Percentiles rank a stretch among this genome's conserved stretches.
These are phyloP conservation scores for Labroides dimidiatus DNA, from an alignment of 2,797 vertebrate genomes.

Conservation along the genomic window DNA sequence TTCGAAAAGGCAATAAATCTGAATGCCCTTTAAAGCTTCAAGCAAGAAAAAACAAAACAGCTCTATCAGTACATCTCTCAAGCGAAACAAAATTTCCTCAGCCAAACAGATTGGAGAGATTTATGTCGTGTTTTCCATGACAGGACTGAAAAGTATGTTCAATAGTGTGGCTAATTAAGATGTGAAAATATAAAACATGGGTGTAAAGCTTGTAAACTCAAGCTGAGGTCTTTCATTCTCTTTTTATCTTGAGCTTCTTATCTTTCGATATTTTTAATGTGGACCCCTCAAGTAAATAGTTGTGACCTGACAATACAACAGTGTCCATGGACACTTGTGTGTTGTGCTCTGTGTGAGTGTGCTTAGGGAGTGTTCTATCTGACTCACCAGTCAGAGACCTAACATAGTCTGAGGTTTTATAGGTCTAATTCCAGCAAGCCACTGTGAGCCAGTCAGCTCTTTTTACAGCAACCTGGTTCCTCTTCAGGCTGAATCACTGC, in stretches of 20 bases:
- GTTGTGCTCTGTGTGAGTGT: neutral
- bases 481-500: conserved; percentile 55
- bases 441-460: conserved; percentile 44
- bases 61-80: neutral
- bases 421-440: conserved; percentile 43
- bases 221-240: conserved; percentile 3
- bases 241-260: conserved; percentile 6
- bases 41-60: conserved; percentile 16
- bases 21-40: conserved; percentile 6
- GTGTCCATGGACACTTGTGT: conserved; percentile 8
- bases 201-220: neutral
- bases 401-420: conserved; percentile 53
- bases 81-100: neutral
- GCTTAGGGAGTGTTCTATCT: conserved; percentile 10
- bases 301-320: conserved; percentile 12
- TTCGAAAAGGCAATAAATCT: conserved; percentile 30
- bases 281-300: conserved; percentile 12
- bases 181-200: conserved; percentile 1
- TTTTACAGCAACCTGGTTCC: conserved; percentile 43
- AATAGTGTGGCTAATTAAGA: neutral
- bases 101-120: conserved; percentile 9
- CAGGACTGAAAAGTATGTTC: too few species aligned
- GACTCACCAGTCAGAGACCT: conserved; percentile 25
- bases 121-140: neutral
- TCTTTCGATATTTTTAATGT: conserved; percentile 20